Base-by-base conservation (phyloP, 2,797 vertebrate species). In the Eulemur rubriventer region DNA sequence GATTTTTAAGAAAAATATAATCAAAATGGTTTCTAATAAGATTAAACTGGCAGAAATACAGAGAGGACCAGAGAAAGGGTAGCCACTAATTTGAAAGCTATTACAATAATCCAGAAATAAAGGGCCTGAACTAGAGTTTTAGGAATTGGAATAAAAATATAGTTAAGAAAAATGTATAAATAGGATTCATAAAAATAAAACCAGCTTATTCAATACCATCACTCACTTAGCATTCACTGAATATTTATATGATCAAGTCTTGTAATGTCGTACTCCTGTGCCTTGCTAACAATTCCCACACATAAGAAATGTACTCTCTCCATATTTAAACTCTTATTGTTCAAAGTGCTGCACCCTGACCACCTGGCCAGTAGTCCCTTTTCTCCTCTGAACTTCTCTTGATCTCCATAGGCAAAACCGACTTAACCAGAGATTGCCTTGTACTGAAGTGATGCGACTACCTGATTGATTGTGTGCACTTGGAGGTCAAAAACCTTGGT, bases 401-500 rank as follows among this genome's bases (percentile, higher is more conserved):
- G 6, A 97, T 75, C 35, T 94, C 28, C 26, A 89, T 5, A 75
- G 7, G 43, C 57, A 69, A 91, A 95, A 88, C 8, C 0, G 2
- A 46, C 20, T 67, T 43, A 76, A 76, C 20, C 11, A 73, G 6
- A 89, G 52, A 59, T 9, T 57, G 73, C 73, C 73, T 81, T 70
- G 83, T 28, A 67, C 38, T 92, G 41, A 95, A 86, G n/a, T 78
- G 43, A 85, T 82, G 14, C 24, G 26, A 95, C 76, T 76, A 92
- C 38, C 43, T 52, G 4, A 59, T 22, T 81, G 75, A 90, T 1
- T 89, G 30, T 82, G 38, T 22, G 52, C 76, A 82, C 59, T 41
- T 94, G 79, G 52, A 86, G 38, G 33, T 92, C 84, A 95, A 85
- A 92, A 85, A 84, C 41, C 46, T 90, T 80, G 59, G 70, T 84